Conservation (phyloP, 2,113 vertebrate species). For the Spilogale gracilis region DNA sequence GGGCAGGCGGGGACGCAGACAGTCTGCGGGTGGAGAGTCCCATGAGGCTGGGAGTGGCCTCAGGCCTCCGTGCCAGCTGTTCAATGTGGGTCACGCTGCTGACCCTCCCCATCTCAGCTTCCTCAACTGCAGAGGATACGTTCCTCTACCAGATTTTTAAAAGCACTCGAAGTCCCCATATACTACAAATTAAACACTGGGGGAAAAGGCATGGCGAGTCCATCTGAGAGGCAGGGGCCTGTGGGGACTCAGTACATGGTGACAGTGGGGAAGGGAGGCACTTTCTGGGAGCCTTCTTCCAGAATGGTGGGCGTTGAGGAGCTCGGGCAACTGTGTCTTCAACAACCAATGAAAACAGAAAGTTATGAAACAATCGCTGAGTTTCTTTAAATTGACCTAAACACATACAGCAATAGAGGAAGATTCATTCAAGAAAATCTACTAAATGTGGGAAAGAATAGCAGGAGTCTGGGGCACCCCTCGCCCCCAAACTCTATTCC, state of each 20-base stretch:
- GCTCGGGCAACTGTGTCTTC: neutral
- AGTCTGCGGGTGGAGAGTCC: neutral
- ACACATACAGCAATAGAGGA: neutral
- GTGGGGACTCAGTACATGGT: no score
- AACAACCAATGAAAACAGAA: neutral
- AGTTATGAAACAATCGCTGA: neutral
- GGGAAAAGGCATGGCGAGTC: neutral
- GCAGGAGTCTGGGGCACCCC: neutral
- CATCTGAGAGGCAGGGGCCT: neutral
- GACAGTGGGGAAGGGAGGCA: no score
- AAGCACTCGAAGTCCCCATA: neutral
- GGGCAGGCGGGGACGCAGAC: no score
- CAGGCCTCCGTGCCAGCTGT: neutral
- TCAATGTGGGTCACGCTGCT: accelerated
- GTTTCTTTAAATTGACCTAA: neutral
- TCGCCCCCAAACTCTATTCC: neutral
- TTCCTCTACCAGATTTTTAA: neutral
- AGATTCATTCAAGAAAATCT: neutral
- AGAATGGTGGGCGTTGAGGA: neutral
- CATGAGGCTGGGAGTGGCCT: neutral
- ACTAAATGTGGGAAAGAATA: neutral
- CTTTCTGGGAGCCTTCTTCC: neutral
- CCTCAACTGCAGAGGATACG: neutral
- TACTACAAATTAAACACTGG: neutral
- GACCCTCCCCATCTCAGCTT: neutral